Conservation (phyloP, 1,140 invertebrate species). For the Lordiphosa mommai region DNA sequence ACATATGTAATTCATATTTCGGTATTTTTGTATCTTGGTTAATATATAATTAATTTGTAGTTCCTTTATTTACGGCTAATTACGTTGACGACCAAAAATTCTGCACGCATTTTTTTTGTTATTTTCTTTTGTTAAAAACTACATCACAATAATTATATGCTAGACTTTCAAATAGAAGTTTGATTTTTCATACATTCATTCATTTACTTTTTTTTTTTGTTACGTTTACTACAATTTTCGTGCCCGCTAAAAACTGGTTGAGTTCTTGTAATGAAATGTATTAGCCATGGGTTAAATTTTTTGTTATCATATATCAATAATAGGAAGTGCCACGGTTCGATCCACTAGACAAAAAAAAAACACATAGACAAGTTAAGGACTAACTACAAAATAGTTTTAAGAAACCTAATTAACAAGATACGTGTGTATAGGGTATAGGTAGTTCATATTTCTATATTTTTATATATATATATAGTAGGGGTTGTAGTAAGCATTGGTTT, state of each 20-base stretch:
- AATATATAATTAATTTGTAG: conserved; percentile 23
- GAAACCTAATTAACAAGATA: conserved; percentile 71
- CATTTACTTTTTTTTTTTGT: conserved; percentile 9
- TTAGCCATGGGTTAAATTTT: conserved; percentile 7
- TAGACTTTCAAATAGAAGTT: conserved; percentile 60
- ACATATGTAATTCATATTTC: conserved; percentile 43
- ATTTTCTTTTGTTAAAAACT: conserved; percentile 69
- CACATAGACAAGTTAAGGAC: conserved; percentile 37
- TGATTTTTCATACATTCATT: conserved; percentile 11
- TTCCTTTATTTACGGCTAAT: conserved; percentile 53
- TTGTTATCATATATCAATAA: conserved; percentile 19
- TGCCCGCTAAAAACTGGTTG: not conserved
- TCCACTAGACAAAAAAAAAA: conserved; percentile 21
- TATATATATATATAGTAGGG: conserved; percentile 32
- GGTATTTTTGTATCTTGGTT: conserved; percentile 3
- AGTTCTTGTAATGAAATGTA: conserved; percentile 10
- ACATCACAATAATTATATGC: conserved; percentile 80
- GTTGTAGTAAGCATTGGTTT: conserved; percentile 38
- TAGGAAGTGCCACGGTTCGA: conserved; percentile 33
- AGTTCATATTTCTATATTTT: conserved; percentile 15
- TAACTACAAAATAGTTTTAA: conserved; percentile 70
- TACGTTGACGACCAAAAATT: conserved; percentile 52
- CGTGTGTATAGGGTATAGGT: conserved; percentile 2
- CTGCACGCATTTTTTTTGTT: conserved; percentile 29
- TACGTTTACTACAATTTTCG: conserved; percentile 17